Conservation (phyloP, 1,140 invertebrate genomes). For the Zaprionus inermis region DNA sequence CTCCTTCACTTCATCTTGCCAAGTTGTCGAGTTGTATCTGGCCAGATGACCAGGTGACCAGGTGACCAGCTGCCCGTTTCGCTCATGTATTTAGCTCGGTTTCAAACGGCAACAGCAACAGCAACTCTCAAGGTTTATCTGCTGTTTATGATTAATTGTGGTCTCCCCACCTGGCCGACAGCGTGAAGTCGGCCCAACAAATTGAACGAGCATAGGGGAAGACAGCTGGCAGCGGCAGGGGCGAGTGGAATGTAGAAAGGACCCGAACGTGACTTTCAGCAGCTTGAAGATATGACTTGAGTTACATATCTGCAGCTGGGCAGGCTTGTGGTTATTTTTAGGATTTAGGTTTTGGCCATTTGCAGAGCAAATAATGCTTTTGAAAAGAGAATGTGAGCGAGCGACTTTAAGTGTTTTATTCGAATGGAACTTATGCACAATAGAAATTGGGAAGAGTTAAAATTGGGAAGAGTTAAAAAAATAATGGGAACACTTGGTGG, state of each 20-base stretch:
- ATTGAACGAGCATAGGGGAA: background rate
- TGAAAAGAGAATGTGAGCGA: background rate
- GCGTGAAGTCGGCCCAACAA: constrained; percentile 9
- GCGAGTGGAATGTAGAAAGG: background rate
- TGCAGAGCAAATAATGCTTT: background rate
- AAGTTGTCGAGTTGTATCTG: constrained; percentile 16
- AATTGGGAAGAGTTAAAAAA: background rate
- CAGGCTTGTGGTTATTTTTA: background rate
- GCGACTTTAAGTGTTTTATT: too few relatives aligned
- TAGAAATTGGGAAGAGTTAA: background rate
- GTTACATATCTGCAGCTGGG: background rate
- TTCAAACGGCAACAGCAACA: constrained; percentile 6
- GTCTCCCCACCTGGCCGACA: constrained; percentile 10
- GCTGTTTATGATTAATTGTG: constrained; percentile 53
- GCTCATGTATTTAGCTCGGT: constrained; percentile 35
- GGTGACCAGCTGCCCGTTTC: constrained; percentile 18
- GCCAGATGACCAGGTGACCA: constrained; percentile 32
- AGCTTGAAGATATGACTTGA: background rate
- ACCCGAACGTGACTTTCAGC: constrained; percentile 1
- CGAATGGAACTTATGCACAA: too few relatives aligned
- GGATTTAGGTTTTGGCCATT: background rate
- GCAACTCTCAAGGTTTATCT: constrained; percentile 40
- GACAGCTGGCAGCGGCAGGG: background rate
- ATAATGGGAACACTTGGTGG: background rate
- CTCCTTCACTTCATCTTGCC: constrained; percentile 7